A percentile compares a stretch with the other conserved stretches of the same genome.
phyloP scores from a whole-genome alignment of 2,797 vertebrate species.

The Emydoidea blandingii region DNA sequence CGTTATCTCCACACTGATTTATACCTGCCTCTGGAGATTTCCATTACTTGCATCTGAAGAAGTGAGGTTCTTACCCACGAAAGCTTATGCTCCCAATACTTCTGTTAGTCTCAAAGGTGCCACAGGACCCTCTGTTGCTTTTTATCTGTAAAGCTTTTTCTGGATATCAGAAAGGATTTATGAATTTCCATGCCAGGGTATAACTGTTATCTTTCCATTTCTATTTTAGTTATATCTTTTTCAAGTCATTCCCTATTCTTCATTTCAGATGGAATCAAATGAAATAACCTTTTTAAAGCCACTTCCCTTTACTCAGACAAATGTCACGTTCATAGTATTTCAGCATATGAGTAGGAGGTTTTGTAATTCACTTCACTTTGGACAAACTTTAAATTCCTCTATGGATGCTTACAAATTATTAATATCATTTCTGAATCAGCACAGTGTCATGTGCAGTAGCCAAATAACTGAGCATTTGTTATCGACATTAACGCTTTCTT shows the following conservation, averaged over 20 bases:
- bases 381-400: neutral
- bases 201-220: neutral
- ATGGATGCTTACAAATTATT: neutral
- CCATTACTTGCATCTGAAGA: too few relatives aligned
- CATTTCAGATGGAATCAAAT: neutral
- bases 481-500: neutral
- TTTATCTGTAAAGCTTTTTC: neutral
- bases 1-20: too few relatives aligned
- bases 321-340: neutral
- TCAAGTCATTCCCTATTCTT: neutral
- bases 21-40: too few relatives aligned
- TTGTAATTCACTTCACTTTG: neutral
- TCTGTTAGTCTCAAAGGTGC: too few relatives aligned
- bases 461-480: accelerated
- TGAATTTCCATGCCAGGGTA: neutral
- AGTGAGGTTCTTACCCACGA: too few relatives aligned
- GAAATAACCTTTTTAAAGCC: conserved; percentile 5
- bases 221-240: neutral
- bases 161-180: neutral
- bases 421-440: neutral
- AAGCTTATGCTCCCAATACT: too few relatives aligned
- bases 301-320: neutral
- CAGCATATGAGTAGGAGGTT: neutral
- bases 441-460: neutral
- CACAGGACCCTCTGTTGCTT: too few relatives aligned